A percentile compares a stretch with the other conserved stretches of the same genome.
Conservation (phyloP, 2,113 vertebrate species). For the Tonatia bakeri region DNA sequence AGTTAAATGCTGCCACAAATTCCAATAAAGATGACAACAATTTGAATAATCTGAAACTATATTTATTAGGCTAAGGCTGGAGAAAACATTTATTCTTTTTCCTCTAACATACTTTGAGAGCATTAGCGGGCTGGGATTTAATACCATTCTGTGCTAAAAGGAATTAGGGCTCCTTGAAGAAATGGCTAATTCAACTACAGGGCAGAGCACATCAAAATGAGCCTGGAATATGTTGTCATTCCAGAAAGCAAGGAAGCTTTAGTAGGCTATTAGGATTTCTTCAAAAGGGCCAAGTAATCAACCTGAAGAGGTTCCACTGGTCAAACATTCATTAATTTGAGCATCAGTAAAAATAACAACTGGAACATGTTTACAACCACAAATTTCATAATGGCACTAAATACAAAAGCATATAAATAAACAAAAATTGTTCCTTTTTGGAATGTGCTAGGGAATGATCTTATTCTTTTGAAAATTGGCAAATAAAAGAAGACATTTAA, state of each 20-base stretch:
- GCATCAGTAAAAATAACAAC: neutral
- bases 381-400: neutral
- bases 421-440: neutral
- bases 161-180: neutral
- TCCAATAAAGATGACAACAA: neutral
- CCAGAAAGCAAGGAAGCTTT: neutral
- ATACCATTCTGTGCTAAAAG: neutral
- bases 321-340: neutral
- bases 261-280: neutral
- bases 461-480: neutral
- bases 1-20: neutral
- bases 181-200: neutral
- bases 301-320: neutral
- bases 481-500: neutral
- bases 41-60: neutral
- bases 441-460: neutral
- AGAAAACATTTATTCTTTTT: neutral
- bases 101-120: neutral
- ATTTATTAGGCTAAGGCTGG: neutral
- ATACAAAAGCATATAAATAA: neutral
- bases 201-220: neutral
- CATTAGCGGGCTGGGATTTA: neutral
- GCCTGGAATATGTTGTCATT: neutral
- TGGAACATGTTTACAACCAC: neutral
- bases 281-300: neutral